Evolutionary conservation across 2,113 vertebrate genomes (phyloP).

Genomic region (Percopsis transmontana): DNA sequence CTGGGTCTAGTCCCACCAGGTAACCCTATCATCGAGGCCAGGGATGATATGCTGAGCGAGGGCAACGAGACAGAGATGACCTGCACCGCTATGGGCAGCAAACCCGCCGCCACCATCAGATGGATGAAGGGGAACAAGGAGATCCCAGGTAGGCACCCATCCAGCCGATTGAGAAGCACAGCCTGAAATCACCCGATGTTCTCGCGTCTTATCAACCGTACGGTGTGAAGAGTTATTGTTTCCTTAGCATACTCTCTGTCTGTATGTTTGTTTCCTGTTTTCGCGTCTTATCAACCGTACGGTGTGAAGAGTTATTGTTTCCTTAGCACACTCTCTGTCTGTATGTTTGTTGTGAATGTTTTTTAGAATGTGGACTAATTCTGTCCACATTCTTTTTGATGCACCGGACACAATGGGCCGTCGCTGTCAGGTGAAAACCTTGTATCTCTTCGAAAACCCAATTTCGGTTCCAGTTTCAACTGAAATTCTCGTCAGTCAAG

Average conservation of each 20-base stretch:
- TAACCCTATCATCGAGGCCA: constrained; percentile 93
- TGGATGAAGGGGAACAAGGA: constrained; percentile 98
- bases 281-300: background rate
- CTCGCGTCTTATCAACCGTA: background rate
- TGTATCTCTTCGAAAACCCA: too few species aligned
- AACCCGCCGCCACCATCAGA: constrained; percentile 90
- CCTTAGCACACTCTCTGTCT: constrained; percentile 11
- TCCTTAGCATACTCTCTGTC: too few species aligned
- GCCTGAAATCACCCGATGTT: constrained; percentile 5
- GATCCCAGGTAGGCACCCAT: constrained; percentile 79
- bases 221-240: background rate
- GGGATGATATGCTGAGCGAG: constrained; percentile 88
- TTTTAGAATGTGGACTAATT: too few species aligned
- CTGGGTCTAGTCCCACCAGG: constrained; percentile 88
- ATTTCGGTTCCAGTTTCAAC: too few species aligned
- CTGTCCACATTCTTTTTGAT: too few species aligned
- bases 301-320: background rate
- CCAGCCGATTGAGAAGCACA: constrained; percentile 4
- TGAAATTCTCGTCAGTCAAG: too few species aligned
- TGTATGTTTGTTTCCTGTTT: too few species aligned
- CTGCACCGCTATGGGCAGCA: constrained; percentile 95
- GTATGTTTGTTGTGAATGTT: too few species aligned
- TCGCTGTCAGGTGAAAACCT: too few species aligned
- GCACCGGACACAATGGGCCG: too few species aligned
- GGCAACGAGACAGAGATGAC: constrained; percentile 97